Evolutionary conservation across 2,797 vertebrate species (phyloP), one percentile per base, ranked within the genome.

Genomic region (Chaetodon trifasciatus): DNA sequence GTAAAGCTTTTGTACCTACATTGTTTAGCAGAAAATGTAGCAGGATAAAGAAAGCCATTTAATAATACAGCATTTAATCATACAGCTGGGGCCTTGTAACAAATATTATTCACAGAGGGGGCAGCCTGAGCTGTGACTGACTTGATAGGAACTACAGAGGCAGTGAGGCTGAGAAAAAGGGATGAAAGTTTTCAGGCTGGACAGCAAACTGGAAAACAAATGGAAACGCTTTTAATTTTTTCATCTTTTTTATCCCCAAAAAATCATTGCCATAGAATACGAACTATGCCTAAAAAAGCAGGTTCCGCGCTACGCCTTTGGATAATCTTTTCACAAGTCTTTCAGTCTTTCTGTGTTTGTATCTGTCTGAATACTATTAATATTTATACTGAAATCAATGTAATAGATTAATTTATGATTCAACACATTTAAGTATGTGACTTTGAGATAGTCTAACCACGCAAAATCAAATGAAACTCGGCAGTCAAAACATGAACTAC

Each of bases 1-100:
- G 11, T 28, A 24, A 47, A 66, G 32, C 2, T 24, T 44, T 21
- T 67, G 21, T 10, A 16, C 3, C 37, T 3, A 13, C 35, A 40
- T 6, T 70, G 9, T 74, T 70, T 49, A 57, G 42, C 56, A 19
- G 49, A 61, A 64, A 58, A 60, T 49, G 39, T 23, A 55, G 8
- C 2, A 8, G n/a, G 57, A 44, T 56, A 17, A 56, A 46, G 11
- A 61, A 15, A 23, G 7, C 4, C 19, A 39, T 47, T 58, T 60
- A 46, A 60, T n/a, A 49, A 50, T 68, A 46, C 13, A 57, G 2
- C 28, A 28, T 28, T 3, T 28, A 3, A 28, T 19, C 12, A 1
- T 28, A 28, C 28, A 28, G 28, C 28, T 46, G 6, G 23, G 37
- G 24, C 24, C 3, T 49, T 61, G 15, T 66, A 70, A 56, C 2